Base-by-base conservation (phyloP, 2,888 invertebrate genomes). In the Tridacna crocea region DNA sequence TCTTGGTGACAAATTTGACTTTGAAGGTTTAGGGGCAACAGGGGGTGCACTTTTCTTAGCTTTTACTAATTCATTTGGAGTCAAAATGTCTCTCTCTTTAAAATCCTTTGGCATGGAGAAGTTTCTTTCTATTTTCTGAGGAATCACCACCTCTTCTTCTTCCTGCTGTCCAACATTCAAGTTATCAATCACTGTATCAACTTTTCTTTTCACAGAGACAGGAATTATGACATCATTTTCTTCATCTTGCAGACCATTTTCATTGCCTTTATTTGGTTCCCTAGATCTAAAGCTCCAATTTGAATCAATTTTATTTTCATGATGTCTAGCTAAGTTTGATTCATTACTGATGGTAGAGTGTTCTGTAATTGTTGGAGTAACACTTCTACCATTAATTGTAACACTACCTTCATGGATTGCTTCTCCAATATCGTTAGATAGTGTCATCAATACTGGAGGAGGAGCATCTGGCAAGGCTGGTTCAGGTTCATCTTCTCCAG, bases 381-480 rank as follows among this genome's bases (percentile, higher is more conserved):
- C 70, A n/a, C n/a, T n/a, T n/a, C n/a, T n/a, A 22, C 58, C 60
- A 48, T 76, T 66, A 36, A 27, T 27, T 27, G 68, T 15, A 15
- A 26, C 17, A n/a, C 36, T 51, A 19, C 36, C 24, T 24, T 61
- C 22, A 36, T 61, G 36, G 6, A 70, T 55, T 66, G 10, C 27
- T 26, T 60, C 63, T 22, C 46, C 72, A 26, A 77, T 24, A 15
- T 65, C 65, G n/a, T 74, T 79, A 12, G 74, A 27, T n/a, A 22
- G 12, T 4, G n/a, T 13, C 55, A 72, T 72, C 17, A 83, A 13
- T 22, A 78, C 47, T 48, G 86, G 86, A 22, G 86, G 86, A 13
- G 86, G 83, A 46, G 60, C 46, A 46, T 73, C 72, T n/a, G 86
- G 86, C 47, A 86, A 61, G 46, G 81, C 86, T 27, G 86, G 86